Percentiles rank a stretch among this genome's conserved stretches.
phyloP scores from a whole-genome alignment of 35 echinoderm and acorn worm genomes.

The Lytechinus variegatus region DNA sequence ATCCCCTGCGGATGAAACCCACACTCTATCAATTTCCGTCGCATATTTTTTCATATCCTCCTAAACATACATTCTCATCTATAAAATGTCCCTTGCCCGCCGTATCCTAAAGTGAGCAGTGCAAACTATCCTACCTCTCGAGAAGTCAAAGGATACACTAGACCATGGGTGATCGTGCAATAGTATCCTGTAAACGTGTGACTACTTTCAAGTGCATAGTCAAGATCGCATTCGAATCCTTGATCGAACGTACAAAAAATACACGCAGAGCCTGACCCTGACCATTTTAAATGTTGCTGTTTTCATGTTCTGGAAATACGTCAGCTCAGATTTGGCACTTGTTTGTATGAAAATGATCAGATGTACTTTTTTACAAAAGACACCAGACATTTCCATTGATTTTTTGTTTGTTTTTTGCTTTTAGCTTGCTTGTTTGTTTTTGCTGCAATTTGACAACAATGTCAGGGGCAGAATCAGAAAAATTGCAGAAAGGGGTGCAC shows the following conservation, averaged over 20 bases:
- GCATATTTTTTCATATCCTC: not conserved
- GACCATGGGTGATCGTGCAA: not conserved
- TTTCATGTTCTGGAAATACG: not conserved
- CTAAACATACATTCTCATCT: not conserved
- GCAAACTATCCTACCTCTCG: not conserved
- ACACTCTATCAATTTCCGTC: conserved; percentile 9
- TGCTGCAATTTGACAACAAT: too few relatives aligned
- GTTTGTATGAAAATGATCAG: too few relatives aligned
- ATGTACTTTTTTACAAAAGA: too few relatives aligned
- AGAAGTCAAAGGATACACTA: not conserved
- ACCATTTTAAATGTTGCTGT: not conserved
- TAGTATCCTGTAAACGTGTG: not conserved
- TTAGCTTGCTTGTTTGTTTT: too few relatives aligned
- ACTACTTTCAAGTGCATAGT: not conserved
- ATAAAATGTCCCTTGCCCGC: not conserved
- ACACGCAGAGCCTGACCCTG: not conserved
- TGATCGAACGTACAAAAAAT: not conserved
- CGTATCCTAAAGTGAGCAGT: not conserved
- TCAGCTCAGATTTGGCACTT: too few relatives aligned
- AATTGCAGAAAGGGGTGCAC: too few relatives aligned
- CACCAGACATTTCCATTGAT: too few relatives aligned
- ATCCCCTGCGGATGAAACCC: not conserved
- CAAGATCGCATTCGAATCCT: not conserved
- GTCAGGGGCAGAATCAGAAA: too few relatives aligned
- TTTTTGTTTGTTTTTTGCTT: too few relatives aligned